Evolutionary conservation across 2,888 invertebrate genomes (phyloP), one percentile per base, ranked within the genome.

Genomic region (Drosophila greeni): DNA sequence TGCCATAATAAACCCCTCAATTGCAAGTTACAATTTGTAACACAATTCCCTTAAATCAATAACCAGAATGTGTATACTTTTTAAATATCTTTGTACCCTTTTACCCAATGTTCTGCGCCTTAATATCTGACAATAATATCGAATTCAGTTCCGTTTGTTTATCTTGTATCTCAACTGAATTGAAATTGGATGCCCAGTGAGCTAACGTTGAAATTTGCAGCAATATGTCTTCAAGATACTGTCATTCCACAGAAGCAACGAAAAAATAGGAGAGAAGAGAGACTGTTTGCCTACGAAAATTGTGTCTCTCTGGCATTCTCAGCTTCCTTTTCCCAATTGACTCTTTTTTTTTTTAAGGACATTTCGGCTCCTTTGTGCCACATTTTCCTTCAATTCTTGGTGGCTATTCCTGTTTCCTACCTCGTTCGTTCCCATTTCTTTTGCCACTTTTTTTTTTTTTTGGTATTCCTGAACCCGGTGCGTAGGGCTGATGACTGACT

Each of bases 281-380:
- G 6, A 40, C 40, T 26, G 33, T 58, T 58, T 40, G 58, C 40
- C 40, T 23, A 26, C 26, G 40, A 56, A 58, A 42, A 34, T 39
- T 57, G 56, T 60, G 42, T 57, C 39, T 57, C 24, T 23, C 49
- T 33, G 39, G 58, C 31, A 40, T 57, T 24, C 24, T 31, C 58
- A 24, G 58, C 33, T 57, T 40, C 24, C 31, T 56, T 39, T 18
- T 16, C 26, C 16, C 54, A 42, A 48, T 45, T 74, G 68, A 56
- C 64, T 9, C 29, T 29, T 45, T 65, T 79, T n/a, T 26, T 68
- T 73, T 78, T n/a, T 66, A 48, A 64, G 52, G 56, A 61, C 16
- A 37, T 45, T 45, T 60, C 42, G 24, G 48, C 70, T 78, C 66
- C 82, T 78, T 81, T 78, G 78, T 78, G 82, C 76, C 74, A 83